Base-by-base conservation (phyloP, 2,113 vertebrate species). In the Sorex araneus region DNA sequence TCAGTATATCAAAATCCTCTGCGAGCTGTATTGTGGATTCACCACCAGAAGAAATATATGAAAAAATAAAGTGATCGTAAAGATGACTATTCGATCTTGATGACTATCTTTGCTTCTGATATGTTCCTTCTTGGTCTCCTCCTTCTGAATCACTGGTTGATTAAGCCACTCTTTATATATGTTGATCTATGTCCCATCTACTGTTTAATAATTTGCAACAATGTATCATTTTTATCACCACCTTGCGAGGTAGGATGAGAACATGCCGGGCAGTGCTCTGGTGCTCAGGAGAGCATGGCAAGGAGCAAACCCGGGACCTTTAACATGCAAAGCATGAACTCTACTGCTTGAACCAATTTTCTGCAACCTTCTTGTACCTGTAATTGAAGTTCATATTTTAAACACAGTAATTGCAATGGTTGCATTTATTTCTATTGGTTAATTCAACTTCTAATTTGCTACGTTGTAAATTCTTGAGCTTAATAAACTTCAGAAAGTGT, bases 401-500 rank as follows among this genome's bases (percentile, higher is more conserved):
- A 89, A 19, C 13, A 4, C 25, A 77, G 25, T 92, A 50, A 36
- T 34, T 63, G 85, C 11, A 76, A 0, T 64, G 40, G 79, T 83
- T 90, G 16, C 19, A 54, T 89, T 87, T 92, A 78, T 90, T 88
- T 93, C 77, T 89, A 7, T 70, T 78, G 19, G 8, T 70, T 47
- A 66, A 28, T 89, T 84, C 75, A 23, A 77, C 45, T 89, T 92
- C 66, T 82, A n/a, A 92, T 66, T 82, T 90, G 25, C 28, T 66
- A 10, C 84, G 74, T n/a, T 19, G 60, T 19, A 66, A 82, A 82
- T 79, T 89, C 47, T 89, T 92, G 25, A 18, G 63, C 21, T 45
- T 85, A 85, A 45, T 16, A 36, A 69, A 60, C 12, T 81, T 21
- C 43, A 81, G 66, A 54, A 90, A 23, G 21, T 66, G 27, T 70